A percentile compares a stretch with the other conserved stretches of the same genome.
phyloP scores from a whole-genome alignment of 2,113 vertebrate genomes.

The Xyrauchen texanus region DNA sequence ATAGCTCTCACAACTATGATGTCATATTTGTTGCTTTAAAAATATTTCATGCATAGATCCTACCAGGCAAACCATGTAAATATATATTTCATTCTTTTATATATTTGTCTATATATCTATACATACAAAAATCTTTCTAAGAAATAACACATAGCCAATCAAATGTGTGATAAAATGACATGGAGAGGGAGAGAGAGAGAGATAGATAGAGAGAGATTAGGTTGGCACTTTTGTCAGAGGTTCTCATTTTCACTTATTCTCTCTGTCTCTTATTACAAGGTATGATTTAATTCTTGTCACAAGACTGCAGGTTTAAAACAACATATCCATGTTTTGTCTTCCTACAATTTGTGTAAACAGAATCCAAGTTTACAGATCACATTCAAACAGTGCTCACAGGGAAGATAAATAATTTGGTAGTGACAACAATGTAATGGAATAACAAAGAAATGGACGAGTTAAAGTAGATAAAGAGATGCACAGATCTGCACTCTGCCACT shows the following conservation, averaged over 20 bases:
- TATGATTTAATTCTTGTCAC: constrained; percentile 72
- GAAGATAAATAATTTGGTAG: constrained; percentile 17
- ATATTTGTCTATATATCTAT: constrained; percentile 75
- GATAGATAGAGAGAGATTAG: constrained; percentile 60
- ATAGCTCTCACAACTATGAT: constrained; percentile 15
- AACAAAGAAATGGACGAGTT: constrained; percentile 34
- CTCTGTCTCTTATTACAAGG: constrained; percentile 43
- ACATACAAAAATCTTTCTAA: constrained; percentile 71
- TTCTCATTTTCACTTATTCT: not conserved
- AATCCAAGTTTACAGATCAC: constrained; percentile 45
- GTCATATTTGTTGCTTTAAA: constrained; percentile 57
- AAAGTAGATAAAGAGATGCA: constrained; percentile 18
- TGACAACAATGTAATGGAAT: constrained; percentile 12
- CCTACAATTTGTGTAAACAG: constrained; percentile 37
- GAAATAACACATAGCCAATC: constrained; percentile 52
- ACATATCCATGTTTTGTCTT: constrained; percentile 59
- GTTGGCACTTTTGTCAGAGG: constrained; percentile 70
- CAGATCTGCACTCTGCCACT: constrained; percentile 32
- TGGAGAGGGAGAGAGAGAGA: constrained; percentile 11
- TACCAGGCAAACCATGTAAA: constrained; percentile 68
- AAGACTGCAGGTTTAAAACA: constrained; percentile 74
- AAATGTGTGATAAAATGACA: not conserved
- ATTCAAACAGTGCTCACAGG: constrained; percentile 30
- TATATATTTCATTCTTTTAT: constrained; percentile 73
- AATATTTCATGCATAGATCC: constrained; percentile 81